Conservation (phyloP, 2,797 vertebrate genomes). For the Bradypodion pumilum region DNA sequence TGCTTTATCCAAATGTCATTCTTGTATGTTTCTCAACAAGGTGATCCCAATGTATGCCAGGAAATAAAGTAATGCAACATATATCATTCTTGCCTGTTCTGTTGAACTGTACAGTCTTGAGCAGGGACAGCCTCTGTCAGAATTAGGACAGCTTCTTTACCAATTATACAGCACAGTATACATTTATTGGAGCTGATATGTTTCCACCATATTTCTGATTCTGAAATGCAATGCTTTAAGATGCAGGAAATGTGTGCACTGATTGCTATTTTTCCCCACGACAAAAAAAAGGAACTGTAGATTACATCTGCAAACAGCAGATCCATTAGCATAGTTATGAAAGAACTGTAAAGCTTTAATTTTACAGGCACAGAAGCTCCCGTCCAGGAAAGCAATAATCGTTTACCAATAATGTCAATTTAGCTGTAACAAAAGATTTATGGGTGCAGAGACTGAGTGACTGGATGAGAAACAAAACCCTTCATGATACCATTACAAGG, state of each 20-base stretch:
- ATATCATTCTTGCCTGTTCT: neutral
- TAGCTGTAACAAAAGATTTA: conserved; percentile 21
- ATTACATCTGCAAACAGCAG: neutral
- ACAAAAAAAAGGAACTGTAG: neutral
- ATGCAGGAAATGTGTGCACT: neutral
- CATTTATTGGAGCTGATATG: neutral
- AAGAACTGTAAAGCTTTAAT: conserved; percentile 6
- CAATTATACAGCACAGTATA: neutral
- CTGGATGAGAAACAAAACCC: conserved; percentile 9
- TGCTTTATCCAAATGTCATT: neutral
- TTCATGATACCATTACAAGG: neutral
- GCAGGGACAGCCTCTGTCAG: neutral
- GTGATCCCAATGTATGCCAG: neutral
- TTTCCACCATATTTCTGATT: conserved; percentile 1
- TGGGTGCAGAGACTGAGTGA: conserved; percentile 1
- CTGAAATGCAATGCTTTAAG: neutral
- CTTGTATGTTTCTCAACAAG: neutral
- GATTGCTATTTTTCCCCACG: neutral
- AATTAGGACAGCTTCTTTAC: neutral
- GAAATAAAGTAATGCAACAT: neutral
- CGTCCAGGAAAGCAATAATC: conserved; percentile 18
- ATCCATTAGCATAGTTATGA: neutral
- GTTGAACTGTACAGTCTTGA: neutral
- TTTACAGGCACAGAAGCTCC: conserved; percentile 26
- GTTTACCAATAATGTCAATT: conserved; percentile 26